Evolutionary conservation across 2,797 vertebrate species (phyloP), one percentile per base, ranked within the genome.

Genomic region (Phataginus tricuspis): DNA sequence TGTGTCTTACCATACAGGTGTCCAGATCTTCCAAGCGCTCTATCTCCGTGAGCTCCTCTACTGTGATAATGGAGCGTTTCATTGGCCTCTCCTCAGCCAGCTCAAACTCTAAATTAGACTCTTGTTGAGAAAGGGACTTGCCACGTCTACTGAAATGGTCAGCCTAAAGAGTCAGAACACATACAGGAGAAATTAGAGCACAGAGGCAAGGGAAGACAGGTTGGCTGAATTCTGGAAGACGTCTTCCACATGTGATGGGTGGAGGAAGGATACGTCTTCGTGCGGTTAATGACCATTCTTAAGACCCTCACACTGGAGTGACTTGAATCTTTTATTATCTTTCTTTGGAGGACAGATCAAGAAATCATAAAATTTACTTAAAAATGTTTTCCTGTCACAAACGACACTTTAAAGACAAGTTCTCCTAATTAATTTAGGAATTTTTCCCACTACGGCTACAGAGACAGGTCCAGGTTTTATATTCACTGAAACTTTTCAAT

Each of bases 1-100:
- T 21, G 71, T 57, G 79, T 91, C 99, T 98, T 98, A 99, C 99
- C 99, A 99, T 99, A 98, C 99, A 99, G 0, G 99, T 99, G 94
- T 99, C 99, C 90, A 99, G 98, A 78, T 99, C 99, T 31, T 99
- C 99, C 91, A 99, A 98, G 92, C 99, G 99, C 97, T 99, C 99
- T 25, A 99, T 99, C 97, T 99, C 99, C 29, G 99, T 98, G 53
- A 99, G 78, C 92, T 99, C 99, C 25, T 99, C 98, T 7, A 98
- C 97, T 0, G 97, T 98, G 74, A 98, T 93, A 5, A 99, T 93
- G 0, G 99, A 98, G 84, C 99, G 98, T 96, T 99, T 99, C 2
- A 98, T 96, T 0, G 93, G 98, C 95, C 99, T 99, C 96, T 99
- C 99, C 88, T 99, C 99, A 0, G 98, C 98, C 78, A 98, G 97